phyloP scores from a whole-genome alignment of 2,888 invertebrate genomes.

The Merodon equestris region DNA sequence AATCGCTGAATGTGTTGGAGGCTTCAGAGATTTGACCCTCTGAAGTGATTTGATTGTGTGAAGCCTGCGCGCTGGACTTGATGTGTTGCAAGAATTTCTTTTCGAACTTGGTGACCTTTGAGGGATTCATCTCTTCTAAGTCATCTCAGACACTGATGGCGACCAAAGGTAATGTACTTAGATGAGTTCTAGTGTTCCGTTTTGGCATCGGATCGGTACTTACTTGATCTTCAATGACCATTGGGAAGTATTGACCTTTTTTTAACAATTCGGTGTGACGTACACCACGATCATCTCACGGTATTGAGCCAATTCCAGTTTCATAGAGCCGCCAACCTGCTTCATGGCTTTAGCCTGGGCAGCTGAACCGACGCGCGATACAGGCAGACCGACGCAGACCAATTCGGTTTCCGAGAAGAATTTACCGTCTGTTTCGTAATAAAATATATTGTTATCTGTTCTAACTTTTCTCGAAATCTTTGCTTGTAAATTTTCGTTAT shows the following conservation, averaged over 20 bases:
- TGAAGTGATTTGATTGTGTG: constrained; percentile 93
- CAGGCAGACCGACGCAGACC: constrained; percentile 99
- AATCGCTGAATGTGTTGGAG: constrained; percentile 88
- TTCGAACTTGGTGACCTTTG: constrained; percentile 98
- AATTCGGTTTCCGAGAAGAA: constrained; percentile 99
- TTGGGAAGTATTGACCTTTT: constrained; percentile 99
- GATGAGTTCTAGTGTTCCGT: background rate
- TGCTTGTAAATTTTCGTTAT: too few relatives aligned
- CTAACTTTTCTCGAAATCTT: too few relatives aligned
- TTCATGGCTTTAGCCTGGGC: constrained; percentile 99
- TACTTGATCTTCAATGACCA: constrained; percentile 99
- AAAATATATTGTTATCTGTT: too few relatives aligned
- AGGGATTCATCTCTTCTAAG: constrained; percentile 98
- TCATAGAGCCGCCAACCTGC: constrained; percentile 99
- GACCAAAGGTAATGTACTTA: constrained; percentile 78
- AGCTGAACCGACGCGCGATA: constrained; percentile 99
- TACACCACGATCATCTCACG: constrained; percentile 99
- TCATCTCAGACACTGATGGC: constrained; percentile 99
- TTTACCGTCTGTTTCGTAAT: constrained; percentile 99
- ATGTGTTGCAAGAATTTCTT: constrained; percentile 89
- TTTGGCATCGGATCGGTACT: constrained; percentile 9
- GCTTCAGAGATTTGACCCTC: constrained; percentile 95
- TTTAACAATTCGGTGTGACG: constrained; percentile 98
- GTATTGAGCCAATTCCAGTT: constrained; percentile 99
- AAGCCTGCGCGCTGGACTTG: constrained; percentile 89